Percentiles rank a stretch among this genome's conserved stretches.
These are phyloP conservation scores for Spilarctia lutea DNA, from an alignment of 2,888 invertebrate species.

Conservation along the genomic window DNA sequence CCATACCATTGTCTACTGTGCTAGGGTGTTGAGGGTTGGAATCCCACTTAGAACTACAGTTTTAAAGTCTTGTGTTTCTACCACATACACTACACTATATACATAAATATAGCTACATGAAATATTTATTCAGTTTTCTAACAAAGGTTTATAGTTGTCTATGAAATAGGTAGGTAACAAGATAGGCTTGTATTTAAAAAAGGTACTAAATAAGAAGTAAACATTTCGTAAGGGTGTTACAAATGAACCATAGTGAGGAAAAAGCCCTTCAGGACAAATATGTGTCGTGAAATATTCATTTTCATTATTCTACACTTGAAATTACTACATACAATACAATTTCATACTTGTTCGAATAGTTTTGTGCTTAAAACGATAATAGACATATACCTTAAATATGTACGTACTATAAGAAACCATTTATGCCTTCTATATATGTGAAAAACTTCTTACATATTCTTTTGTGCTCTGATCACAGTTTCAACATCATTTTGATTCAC, in stretches of 20 bases:
- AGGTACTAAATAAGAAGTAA: not conserved
- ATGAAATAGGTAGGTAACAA: no score
- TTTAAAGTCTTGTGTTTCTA: no score
- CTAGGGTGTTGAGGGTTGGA: no score
- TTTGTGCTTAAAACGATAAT: not conserved
- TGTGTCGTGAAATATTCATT: not conserved
- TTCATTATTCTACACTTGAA: not conserved
- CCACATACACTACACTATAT: no score
- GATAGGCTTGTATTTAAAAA: not conserved
- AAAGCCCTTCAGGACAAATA: not conserved
- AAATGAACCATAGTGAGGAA: not conserved
- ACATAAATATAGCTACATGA: no score
- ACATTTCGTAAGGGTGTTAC: not conserved
- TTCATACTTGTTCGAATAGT: not conserved
- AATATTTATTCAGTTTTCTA: no score
- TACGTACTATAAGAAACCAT: not conserved
- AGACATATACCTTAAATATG: not conserved
- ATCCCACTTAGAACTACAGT: no score
- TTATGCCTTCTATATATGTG: not conserved
- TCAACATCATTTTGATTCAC: conserved; percentile 97
- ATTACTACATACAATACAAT: not conserved
- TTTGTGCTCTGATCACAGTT: conserved; percentile 95
- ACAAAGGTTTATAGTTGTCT: no score
- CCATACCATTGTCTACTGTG: no score
- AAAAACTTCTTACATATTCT: conserved; percentile 91